These are phyloP conservation scores for Scaptomyza tumidula DNA, from an alignment of 2,888 invertebrate species.

Conservation along the genomic window DNA sequence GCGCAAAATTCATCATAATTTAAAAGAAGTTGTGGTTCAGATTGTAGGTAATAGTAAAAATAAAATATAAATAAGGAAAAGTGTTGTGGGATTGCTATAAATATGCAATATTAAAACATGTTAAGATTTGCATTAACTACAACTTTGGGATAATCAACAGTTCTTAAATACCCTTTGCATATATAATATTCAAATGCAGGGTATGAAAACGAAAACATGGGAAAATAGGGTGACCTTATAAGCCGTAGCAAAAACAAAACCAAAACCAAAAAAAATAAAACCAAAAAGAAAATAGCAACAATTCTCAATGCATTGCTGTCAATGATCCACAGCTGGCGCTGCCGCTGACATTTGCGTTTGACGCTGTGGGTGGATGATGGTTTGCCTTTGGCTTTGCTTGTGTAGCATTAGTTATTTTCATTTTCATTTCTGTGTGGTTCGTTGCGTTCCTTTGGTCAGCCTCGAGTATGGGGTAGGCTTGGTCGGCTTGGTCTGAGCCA, in stretches of 20 bases:
- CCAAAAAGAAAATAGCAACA: slow-evolving; percentile 12
- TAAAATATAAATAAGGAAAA: no score
- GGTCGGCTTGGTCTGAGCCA: slow-evolving; percentile 14
- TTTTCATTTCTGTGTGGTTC: slow-evolving; percentile 1
- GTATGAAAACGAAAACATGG: slow-evolving; percentile 22
- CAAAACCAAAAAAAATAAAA: neutral
- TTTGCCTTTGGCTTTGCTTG: neutral
- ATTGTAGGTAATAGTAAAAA: no score
- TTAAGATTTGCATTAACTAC: no score
- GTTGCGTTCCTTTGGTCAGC: slow-evolving; percentile 43
- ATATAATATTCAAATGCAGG: slow-evolving; percentile 2
- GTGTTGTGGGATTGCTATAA: no score
- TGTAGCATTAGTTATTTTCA: slow-evolving; percentile 5
- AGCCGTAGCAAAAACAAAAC: slow-evolving; percentile 22
- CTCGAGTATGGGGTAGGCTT: neutral
- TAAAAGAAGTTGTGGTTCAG: neutral
- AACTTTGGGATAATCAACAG: neutral
- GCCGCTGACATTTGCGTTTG: slow-evolving; percentile 15
- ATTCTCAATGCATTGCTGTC: slow-evolving; percentile 20
- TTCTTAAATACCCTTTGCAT: neutral
- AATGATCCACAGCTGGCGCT: slow-evolving; percentile 30
- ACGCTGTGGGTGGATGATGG: slow-evolving; percentile 23
- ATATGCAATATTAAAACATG: no score
- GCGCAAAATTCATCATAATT: no score
- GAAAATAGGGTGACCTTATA: slow-evolving; percentile 62